Base-by-base conservation (phyloP, 1,140 invertebrate genomes). In the Euura saliciscinereae region DNA sequence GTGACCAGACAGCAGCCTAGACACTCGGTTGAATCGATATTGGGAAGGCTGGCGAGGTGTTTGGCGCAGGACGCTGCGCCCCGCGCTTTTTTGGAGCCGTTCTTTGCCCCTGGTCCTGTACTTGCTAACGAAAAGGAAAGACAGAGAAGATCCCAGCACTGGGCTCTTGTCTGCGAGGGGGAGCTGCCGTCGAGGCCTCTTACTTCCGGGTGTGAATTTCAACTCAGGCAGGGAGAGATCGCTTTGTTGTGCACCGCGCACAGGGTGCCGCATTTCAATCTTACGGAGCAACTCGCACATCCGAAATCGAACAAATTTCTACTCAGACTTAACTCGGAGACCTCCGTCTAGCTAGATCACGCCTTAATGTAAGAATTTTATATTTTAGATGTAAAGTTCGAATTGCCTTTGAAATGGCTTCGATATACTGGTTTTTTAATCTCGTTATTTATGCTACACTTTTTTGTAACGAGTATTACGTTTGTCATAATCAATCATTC, bases 281-380 rank as follows among this genome's bases (percentile, higher is more conserved):
- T 99, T 3, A 94, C 94, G 0, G 97, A 99, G 85, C 96, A 99
- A 88, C 93, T 99, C 0, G 94, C 98, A 13, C 96, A 99, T 89
- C 96, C 96, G 0, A 97, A 98, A 84, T 95, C 93, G 75, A 98
- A 99, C 87, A 96, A 97, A 79, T 99, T 99, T 91, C 93, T 98
- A 46, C 87, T 99, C 67, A 90, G 96, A 80, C 87, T 99, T 1
- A 99, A 98, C 85, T 98, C 97, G 0, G 98, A 99, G 86, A 99
- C 97, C 6, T 98, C 97, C 65, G 97, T 99, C 83, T 99, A 93
- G 93, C 28, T 28, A 28, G 28, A 28, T 28, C 28, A 28, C 89
- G 89, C 65, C 51, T 67, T 43, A 78, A 79, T 5, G 67, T 11
- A 59, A 59, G 3, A 59, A 6, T 28, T 28, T 28, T 28, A 28